Conservation (phyloP, 23 tunicate species). For the Phallusia fumigata region DNA sequence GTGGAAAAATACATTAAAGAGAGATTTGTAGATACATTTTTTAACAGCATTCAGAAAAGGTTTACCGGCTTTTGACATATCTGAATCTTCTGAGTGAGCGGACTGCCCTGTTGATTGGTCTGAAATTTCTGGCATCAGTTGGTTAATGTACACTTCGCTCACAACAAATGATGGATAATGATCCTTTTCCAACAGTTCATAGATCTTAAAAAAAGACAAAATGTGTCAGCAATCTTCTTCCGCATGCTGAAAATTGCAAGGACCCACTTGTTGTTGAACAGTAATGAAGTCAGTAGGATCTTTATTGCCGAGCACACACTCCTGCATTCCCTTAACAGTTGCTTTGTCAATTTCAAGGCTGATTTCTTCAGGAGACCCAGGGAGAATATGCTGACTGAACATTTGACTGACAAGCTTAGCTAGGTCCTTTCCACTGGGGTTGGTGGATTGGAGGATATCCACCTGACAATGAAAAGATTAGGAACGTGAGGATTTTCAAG, state of each 20-base stretch:
- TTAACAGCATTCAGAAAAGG: neutral
- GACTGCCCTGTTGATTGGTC: conserved; percentile 15
- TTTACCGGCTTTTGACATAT: conserved; percentile 14
- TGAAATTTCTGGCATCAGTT: conserved; percentile 69
- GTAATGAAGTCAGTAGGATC: conserved; percentile 57
- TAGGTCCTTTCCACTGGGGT: conserved; percentile 68
- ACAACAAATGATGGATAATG: conserved; percentile 93
- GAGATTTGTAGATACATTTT: too few species aligned
- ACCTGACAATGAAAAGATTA: conserved; percentile 17
- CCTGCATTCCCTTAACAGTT: conserved; percentile 75
- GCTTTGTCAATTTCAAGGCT: conserved; percentile 69
- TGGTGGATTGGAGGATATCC: conserved; percentile 49
- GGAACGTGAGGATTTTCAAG: too few species aligned
- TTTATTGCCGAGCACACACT: conserved; percentile 83
- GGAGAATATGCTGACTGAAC: conserved; percentile 66
- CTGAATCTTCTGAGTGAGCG: neutral
- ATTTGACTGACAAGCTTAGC: conserved; percentile 70
- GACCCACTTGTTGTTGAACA: conserved; percentile 60
- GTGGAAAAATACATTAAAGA: too few species aligned
- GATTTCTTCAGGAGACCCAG: conserved; percentile 52
- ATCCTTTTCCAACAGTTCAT: conserved; percentile 57
- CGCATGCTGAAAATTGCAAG: neutral
- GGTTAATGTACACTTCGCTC: conserved; percentile 69
- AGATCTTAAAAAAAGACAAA: conserved; percentile 36
- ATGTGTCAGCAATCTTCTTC: neutral